Base-by-base conservation (phyloP, 2,113 vertebrate genomes). In the Cariama cristata region DNA sequence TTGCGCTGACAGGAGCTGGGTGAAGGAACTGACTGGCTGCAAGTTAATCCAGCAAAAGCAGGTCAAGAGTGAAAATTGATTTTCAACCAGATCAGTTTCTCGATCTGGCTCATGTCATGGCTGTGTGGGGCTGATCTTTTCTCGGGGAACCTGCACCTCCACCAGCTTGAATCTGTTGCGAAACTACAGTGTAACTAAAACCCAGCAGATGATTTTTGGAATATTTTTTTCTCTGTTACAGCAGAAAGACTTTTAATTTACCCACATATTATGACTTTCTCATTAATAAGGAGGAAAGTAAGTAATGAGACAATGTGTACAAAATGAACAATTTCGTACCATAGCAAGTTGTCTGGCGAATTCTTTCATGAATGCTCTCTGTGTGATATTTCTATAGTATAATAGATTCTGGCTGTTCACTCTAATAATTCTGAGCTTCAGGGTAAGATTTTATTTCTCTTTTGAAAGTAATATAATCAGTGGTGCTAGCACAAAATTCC, bases 381-480 rank as follows among this genome's bases (percentile, higher is more conserved):
- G 97, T 97, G 97, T 97, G 96, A 94, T 96, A 93, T 93, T 97
- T 96, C 95, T 97, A 97, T 94, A 95, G 45, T 79, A 97, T 95
- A 97, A 97, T 96, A 97, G 94, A 97, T 96, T 97, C 97, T 97
- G 86, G 94, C 97, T 96, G 97, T 88, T 98, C 96, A 91, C 79
- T 96, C 85, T 97, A 97, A 98, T 97, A 98, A 97, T 97, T 97
- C 93, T 74, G 93, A 97, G 95, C 95, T 97, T 97, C 90, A 90
- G 95, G 95, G 93, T 97, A 96, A 94, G 94, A 97, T 97, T 97
- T 98, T 97, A 97, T 97, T 97, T 97, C 96, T 97, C 96, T 97
- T 98, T 97, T 96, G 94, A 97, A 98, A 96, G 86, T 97, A 97
- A 97, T 97, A 97, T 97, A 97, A 97, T 97, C 97, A 97, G 91